phyloP scores from a whole-genome alignment of 2,888 invertebrate species.

The Hirtodrosophila cameraria region DNA sequence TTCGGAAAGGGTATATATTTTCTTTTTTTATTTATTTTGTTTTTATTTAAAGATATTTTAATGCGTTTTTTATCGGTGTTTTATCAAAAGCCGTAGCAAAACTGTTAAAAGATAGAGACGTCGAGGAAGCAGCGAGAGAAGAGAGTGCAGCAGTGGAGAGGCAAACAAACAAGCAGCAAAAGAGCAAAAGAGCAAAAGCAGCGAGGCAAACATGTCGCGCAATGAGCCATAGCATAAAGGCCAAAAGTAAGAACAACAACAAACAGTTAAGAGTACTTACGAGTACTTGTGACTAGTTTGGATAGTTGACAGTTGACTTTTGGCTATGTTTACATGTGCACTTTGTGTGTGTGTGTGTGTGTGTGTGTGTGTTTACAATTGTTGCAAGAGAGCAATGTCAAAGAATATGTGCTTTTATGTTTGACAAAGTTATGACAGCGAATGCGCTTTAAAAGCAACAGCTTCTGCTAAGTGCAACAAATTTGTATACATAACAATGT shows the following conservation, averaged over 20 bases:
- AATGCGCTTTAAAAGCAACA: not conserved
- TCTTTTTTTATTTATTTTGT: too few species aligned
- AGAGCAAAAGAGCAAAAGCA: slow-evolving; percentile 7
- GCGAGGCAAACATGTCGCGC: slow-evolving; percentile 32
- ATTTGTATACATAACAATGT: not conserved
- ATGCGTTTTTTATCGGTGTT: slow-evolving; percentile 52
- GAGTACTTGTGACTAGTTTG: slow-evolving; percentile 19
- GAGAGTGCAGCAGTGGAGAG: not conserved
- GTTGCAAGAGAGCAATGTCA: slow-evolving; percentile 9
- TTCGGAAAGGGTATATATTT: too few species aligned
- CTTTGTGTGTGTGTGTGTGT: slow-evolving; percentile 2
- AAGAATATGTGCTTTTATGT: slow-evolving; percentile 7
- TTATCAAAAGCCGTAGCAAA: slow-evolving; percentile 58
- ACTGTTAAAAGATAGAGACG: slow-evolving; percentile 27
- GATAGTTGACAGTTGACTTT: slow-evolving; percentile 45
- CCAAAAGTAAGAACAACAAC: slow-evolving; percentile 25
- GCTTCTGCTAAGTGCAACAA: not conserved
- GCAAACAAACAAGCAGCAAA: slow-evolving; percentile 33
- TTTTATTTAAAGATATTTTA: slow-evolving; percentile 29
- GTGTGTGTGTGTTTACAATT: slow-evolving; percentile 4
- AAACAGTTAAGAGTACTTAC: slow-evolving; percentile 22
- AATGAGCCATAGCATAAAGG: slow-evolving; percentile 13
- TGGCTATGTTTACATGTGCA: slow-evolving; percentile 38
- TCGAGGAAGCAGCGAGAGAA: not conserved
- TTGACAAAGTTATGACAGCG: not conserved